Evolutionary conservation across 2,888 invertebrate genomes (phyloP), one percentile per base, ranked within the genome.

Genomic region (Thecophora atra): DNA sequence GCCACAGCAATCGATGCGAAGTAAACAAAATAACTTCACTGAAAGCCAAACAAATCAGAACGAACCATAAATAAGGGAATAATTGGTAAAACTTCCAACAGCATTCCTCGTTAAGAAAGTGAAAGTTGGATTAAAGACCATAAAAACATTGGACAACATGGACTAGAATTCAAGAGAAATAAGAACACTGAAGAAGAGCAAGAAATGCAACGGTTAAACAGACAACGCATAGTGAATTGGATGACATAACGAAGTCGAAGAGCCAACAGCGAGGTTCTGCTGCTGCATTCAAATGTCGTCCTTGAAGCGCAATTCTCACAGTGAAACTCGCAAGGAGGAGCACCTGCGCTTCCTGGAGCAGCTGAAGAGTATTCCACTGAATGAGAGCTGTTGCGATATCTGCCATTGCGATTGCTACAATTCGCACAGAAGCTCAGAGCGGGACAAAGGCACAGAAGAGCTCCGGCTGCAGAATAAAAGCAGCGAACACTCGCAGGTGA

Each of bases 351-450:
- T 83, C 73, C 74, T 85, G 60, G 79, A 79, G 44, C 76, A 79
- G 67, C 66, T 85, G 71, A 78, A 81, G 24, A 73, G 71, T 26
- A 69, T 80, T 69, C 78, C 82, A 11, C 77, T 85, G 52, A 72
- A 74, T 15, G 81, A 84, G 70, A 85, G 82, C 72, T 85, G 85
- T 58, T 85, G 85, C 74, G 83, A 84, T 66, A 83, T 85, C 73
- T 85, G 85, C 71, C 84, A 84, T 68, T 85, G 85, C 71, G 85
- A 85, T 76, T 85, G 85, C 66, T 84, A 83, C 72, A 84, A 81
- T 72, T 82, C 83, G 30, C 85, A 85, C 73, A 79, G 81, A 70
- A 81, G 81, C 73, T 76, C 76, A 62, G 78, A 76, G 54, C 73
- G 28, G n/a, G 77, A 76, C 52, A 77, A 42, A 47, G 65, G 62